Conservation (phyloP, 2,888 invertebrate species). For the Limnephilus rhombicus region DNA sequence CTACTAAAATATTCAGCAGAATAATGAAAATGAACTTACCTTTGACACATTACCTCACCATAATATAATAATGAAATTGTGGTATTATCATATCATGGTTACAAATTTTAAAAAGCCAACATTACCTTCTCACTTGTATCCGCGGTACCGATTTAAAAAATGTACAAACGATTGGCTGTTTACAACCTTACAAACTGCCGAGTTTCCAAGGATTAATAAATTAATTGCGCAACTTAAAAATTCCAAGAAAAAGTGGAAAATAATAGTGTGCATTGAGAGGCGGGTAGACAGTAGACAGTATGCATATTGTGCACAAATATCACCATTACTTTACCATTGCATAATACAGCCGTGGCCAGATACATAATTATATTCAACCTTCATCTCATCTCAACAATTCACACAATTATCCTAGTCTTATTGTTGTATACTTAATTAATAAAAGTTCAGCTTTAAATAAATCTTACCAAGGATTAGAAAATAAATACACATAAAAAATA, state of each 20-base stretch:
- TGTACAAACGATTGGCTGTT: not conserved
- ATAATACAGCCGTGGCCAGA: constrained; percentile 1
- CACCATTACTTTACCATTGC: constrained; percentile 9
- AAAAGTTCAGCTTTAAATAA: not conserved
- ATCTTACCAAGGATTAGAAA: not conserved
- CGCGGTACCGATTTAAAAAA: not conserved
- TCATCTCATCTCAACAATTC: constrained; percentile 43
- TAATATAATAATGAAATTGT: not conserved
- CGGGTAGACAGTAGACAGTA: constrained; percentile 46
- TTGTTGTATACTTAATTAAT: not conserved
- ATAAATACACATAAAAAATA: not conserved
- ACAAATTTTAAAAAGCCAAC: constrained; percentile 4
- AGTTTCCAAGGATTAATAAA: not conserved
- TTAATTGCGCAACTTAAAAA: not conserved
- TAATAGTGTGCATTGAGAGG: constrained; percentile 37
- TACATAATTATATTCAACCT: constrained; percentile 23
- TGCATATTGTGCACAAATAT: constrained; percentile 44
- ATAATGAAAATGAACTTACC: constrained; percentile 37
- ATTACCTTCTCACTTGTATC: constrained; percentile 25
- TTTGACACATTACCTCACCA: constrained; percentile 56
- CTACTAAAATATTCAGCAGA: not conserved
- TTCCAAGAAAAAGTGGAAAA: constrained; percentile 11
- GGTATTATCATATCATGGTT: not conserved
- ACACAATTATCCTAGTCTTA: constrained; percentile 40
- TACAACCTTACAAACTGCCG: not conserved